Evolutionary conservation across 2,797 vertebrate genomes (phyloP).

Genomic region (Melanotaenia trifasciata): DNA sequence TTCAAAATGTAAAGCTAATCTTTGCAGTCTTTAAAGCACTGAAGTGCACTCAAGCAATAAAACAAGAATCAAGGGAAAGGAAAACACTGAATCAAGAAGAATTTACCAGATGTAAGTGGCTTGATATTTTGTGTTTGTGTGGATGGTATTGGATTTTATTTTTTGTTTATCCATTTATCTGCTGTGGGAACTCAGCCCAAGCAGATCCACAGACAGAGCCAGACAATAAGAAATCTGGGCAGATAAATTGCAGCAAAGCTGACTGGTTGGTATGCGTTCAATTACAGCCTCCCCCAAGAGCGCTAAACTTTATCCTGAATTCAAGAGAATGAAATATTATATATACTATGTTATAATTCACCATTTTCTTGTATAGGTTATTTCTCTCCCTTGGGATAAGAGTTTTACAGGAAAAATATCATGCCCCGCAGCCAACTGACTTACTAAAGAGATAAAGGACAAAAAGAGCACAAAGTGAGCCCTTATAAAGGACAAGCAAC

Average conservation of each 20-base stretch:
- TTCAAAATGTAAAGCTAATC: slow-evolving; percentile 44
- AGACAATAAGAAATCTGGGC: slow-evolving; percentile 10
- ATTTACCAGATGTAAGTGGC: slow-evolving; percentile 19
- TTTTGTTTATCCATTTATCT: slow-evolving; percentile 11
- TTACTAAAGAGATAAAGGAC: slow-evolving; percentile 61
- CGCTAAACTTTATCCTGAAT: slow-evolving; percentile 34
- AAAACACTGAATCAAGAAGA: slow-evolving; percentile 38
- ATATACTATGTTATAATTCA: slow-evolving; percentile 32
- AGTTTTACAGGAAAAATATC: slow-evolving; percentile 54
- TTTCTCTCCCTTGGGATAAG: slow-evolving; percentile 48
- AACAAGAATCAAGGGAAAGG: slow-evolving; percentile 27
- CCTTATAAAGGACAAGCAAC: slow-evolving; percentile 44
- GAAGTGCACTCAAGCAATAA: slow-evolving; percentile 44
- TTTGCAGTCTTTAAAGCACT: slow-evolving; percentile 23
- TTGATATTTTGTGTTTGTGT: slow-evolving; percentile 36
- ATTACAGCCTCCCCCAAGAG: slow-evolving; percentile 45
- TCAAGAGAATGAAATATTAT: slow-evolving; percentile 41
- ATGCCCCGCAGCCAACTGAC: slow-evolving; percentile 41
- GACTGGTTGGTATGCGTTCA: slow-evolving; percentile 21
- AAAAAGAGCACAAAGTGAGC: slow-evolving; percentile 52
- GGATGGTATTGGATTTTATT: slow-evolving; percentile 22
- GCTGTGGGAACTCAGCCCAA: slow-evolving; percentile 1
- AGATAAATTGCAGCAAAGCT: slow-evolving; percentile 31
- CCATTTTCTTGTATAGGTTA: slow-evolving; percentile 20
- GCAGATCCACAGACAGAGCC: slow-evolving; percentile 15